These are phyloP conservation scores for Diploscapter pachys DNA, from an alignment of 1,140 invertebrate genomes.

Conservation along the genomic window DNA sequence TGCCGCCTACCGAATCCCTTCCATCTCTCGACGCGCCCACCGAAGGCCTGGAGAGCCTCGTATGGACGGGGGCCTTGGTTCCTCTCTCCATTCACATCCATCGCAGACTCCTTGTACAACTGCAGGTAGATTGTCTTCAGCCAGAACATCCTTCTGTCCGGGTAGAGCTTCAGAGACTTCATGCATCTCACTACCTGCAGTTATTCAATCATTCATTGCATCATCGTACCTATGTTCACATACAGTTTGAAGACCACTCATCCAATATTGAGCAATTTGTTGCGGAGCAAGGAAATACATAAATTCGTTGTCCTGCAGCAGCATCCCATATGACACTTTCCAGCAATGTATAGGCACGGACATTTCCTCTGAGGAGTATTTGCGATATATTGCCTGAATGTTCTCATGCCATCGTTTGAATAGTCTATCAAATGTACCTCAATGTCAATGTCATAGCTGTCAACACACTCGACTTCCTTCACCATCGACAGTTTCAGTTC, in stretches of 20 bases:
- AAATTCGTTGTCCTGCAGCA: slow-evolving; percentile 79
- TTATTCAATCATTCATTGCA: slow-evolving; percentile 66
- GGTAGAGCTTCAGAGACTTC: slow-evolving; percentile 73
- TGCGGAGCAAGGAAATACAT: slow-evolving; percentile 80
- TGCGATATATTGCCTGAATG: slow-evolving; percentile 56
- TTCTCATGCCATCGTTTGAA: neutral
- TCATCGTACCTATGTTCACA: slow-evolving; percentile 6
- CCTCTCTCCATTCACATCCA: slow-evolving; percentile 60
- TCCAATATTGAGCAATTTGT: slow-evolving; percentile 67
- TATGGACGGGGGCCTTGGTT: slow-evolving; percentile 48
- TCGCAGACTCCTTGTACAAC: slow-evolving; percentile 78
- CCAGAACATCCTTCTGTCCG: slow-evolving; percentile 81
- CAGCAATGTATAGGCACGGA: slow-evolving; percentile 59
- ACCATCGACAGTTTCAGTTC: slow-evolving; percentile 69
- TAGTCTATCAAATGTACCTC: slow-evolving; percentile 34
- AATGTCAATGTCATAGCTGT: slow-evolving; percentile 59
- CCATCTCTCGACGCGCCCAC: slow-evolving; percentile 67
- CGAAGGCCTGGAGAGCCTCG: slow-evolving; percentile 70
- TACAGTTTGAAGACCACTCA: slow-evolving; percentile 51
- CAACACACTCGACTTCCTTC: slow-evolving; percentile 70
- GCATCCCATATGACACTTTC: slow-evolving; percentile 61
- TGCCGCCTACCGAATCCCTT: slow-evolving; percentile 39
- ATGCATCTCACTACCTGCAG: slow-evolving; percentile 73
- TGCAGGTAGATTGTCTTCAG: slow-evolving; percentile 85
- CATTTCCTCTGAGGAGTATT: slow-evolving; percentile 61